Percentiles rank a stretch among this genome's conserved stretches.
phyloP scores from a whole-genome alignment of 2,797 vertebrate species.

The Erpetoichthys calabaricus region DNA sequence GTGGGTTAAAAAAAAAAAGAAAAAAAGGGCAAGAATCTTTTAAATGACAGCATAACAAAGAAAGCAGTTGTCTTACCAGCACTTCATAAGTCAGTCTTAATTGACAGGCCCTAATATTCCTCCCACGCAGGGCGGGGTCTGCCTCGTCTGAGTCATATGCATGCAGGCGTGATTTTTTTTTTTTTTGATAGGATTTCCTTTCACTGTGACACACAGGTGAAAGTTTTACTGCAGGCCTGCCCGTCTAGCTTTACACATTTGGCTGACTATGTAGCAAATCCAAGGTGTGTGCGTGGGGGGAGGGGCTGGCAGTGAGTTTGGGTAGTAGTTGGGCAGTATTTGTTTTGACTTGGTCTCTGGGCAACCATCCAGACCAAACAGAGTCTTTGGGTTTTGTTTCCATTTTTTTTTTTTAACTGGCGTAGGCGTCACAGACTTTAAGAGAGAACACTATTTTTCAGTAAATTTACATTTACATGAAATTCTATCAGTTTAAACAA shows the following conservation, averaged over 20 bases:
- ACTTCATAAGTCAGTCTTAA: constrained; percentile 41
- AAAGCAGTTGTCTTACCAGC: constrained; percentile 47
- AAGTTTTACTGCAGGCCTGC: constrained; percentile 33
- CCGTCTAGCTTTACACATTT: constrained; percentile 21
- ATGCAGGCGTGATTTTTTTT: constrained; percentile 16
- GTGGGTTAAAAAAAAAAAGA: background rate
- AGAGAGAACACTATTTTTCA: background rate
- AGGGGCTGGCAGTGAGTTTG: constrained; percentile 2
- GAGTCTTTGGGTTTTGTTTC: constrained; percentile 37
- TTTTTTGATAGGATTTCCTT: constrained; percentile 21
- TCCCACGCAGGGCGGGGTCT: constrained; percentile 60
- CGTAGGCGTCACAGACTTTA: constrained; percentile 20
- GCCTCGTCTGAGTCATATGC: constrained; percentile 42
- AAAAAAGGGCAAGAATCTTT: constrained; percentile 12
- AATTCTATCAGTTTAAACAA: too few species aligned
- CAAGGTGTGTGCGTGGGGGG: constrained; percentile 8
- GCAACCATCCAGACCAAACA: constrained; percentile 43
- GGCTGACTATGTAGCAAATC: too few species aligned
- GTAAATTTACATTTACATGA: too few species aligned
- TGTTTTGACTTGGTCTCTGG: constrained; percentile 36
- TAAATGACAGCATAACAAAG: constrained; percentile 61
- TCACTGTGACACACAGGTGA: constrained; percentile 38
- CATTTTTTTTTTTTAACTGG: constrained; percentile 31
- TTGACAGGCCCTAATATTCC: constrained; percentile 48
- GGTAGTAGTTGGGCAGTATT: constrained; percentile 25